Conservation (phyloP, 35 echinoderm and acorn worm species). For the Diadema setosum region DNA sequence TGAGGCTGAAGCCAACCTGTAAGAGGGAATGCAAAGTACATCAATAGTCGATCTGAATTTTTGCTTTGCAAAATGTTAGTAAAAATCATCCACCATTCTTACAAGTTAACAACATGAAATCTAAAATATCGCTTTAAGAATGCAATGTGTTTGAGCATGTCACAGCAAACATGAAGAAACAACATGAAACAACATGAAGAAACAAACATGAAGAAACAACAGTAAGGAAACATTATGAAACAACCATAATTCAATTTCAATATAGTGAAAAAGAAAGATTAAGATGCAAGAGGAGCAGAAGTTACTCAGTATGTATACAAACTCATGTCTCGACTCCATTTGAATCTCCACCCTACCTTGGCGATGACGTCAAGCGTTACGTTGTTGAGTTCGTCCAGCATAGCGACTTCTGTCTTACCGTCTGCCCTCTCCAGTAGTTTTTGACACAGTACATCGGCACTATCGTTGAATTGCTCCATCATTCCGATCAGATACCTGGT, state of each 20-base stretch:
- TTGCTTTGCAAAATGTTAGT: too few relatives aligned
- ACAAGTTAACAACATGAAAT: neutral
- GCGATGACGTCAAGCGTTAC: slow-evolving; percentile 70
- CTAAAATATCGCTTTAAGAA: neutral
- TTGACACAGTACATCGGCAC: slow-evolving; percentile 42
- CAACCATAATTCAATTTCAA: too few relatives aligned
- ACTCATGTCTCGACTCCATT: too few relatives aligned
- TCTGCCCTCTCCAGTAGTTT: slow-evolving; percentile 56
- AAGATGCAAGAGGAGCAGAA: too few relatives aligned
- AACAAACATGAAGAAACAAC: too few relatives aligned
- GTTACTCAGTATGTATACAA: too few relatives aligned
- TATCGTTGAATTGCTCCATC: slow-evolving; percentile 65
- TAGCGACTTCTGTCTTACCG: slow-evolving; percentile 59
- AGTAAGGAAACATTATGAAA: too few relatives aligned
- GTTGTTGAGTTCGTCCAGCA: slow-evolving; percentile 70
- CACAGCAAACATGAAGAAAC: neutral
- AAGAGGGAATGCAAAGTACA: neutral
- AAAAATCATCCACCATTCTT: neutral
- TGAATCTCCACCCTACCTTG: too few relatives aligned
- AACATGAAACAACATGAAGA: too few relatives aligned
- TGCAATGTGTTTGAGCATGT: neutral
- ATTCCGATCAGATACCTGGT: slow-evolving; percentile 49
- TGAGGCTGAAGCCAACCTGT: neutral
- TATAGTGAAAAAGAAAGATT: too few relatives aligned
- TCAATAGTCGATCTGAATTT: too few relatives aligned